A percentile compares a stretch with the other conserved stretches of the same genome.
These are phyloP conservation scores for Narcine bancroftii DNA, from an alignment of 2,113 vertebrate genomes.

Conservation along the genomic window DNA sequence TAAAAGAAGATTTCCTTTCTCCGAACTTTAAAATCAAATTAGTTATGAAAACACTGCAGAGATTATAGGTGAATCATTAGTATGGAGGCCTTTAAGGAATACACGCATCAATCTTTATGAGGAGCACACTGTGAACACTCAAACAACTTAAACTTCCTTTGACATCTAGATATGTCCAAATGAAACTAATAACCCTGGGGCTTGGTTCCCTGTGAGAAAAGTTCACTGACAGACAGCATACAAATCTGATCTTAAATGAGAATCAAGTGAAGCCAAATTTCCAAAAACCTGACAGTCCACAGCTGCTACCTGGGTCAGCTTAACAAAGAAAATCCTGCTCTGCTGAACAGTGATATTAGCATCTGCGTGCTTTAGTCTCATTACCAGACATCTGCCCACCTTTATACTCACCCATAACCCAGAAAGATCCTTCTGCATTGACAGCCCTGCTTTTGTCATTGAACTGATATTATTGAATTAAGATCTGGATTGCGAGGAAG, in stretches of 20 bases:
- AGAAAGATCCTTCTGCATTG: conserved; percentile 73
- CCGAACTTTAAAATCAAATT: conserved; percentile 94
- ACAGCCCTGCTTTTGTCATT: conserved; percentile 81
- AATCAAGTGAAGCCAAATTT: conserved; percentile 72
- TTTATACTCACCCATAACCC: conserved; percentile 65
- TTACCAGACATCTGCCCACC: conserved; percentile 98
- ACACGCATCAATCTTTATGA: conserved; percentile 53
- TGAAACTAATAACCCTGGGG: conserved; percentile 76
- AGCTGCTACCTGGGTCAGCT: conserved; percentile 84
- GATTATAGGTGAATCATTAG: conserved; percentile 80
- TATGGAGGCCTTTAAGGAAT: conserved; percentile 61
- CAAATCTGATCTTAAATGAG: conserved; percentile 77
- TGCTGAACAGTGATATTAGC: conserved; percentile 85
- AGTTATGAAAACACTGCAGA: conserved; percentile 65
- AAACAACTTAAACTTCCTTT: conserved; percentile 69
- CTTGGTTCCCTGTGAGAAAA: conserved; percentile 69
- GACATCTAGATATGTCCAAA: conserved; percentile 75
- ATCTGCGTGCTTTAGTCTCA: conserved; percentile 94
- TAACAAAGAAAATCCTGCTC: conserved; percentile 74
- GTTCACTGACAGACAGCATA: conserved; percentile 77
- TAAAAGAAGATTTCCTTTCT: conserved; percentile 51
- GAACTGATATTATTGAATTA: conserved; percentile 61
- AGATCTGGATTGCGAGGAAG: conserved; percentile 42
- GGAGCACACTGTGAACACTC: conserved; percentile 60
- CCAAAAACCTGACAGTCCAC: conserved; percentile 77